Conservation (phyloP, 2,888 invertebrate species). For the Heteromyza rotundicornis region DNA sequence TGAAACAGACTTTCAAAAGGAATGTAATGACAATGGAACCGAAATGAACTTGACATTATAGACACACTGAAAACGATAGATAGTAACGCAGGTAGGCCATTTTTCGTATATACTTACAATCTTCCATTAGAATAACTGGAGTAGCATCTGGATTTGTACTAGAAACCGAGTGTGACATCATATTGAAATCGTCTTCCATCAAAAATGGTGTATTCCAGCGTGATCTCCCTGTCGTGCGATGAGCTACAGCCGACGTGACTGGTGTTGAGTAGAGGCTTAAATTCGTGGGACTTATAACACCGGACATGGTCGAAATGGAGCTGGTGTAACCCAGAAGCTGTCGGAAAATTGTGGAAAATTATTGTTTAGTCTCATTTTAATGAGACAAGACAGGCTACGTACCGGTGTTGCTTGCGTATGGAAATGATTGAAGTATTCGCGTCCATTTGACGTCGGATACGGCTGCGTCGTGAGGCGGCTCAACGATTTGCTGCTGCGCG, state of each 20-base stretch:
- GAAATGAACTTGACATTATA: background rate
- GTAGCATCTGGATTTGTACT: conserved; percentile 69
- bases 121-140: conserved; percentile 80
- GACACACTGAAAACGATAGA: too few relatives aligned
- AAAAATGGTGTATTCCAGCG: conserved; percentile 92
- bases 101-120: conserved; percentile 66
- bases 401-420: conserved; percentile 82
- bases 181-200: conserved; percentile 93
- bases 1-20: too few relatives aligned
- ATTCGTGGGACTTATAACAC: conserved; percentile 87
- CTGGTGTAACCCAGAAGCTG: conserved; percentile 93
- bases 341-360: background rate
- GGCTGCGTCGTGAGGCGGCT: conserved; percentile 63
- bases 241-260: conserved; percentile 61
- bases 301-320: conserved; percentile 79
- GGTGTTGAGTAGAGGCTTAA: conserved; percentile 82
- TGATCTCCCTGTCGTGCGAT: conserved; percentile 73
- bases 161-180: conserved; percentile 79
- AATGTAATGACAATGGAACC: too few relatives aligned
- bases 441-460: conserved; percentile 63
- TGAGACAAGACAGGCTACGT: too few relatives aligned
- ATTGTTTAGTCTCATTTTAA: too few relatives aligned
- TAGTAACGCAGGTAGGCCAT: background rate
- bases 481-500: conserved; percentile 35
- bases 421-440: conserved; percentile 87